A percentile compares a stretch with the other conserved stretches of the same genome.
Evolutionary conservation across 1,140 invertebrate genomes (phyloP).

Genomic region (Drosophila mayri): DNA sequence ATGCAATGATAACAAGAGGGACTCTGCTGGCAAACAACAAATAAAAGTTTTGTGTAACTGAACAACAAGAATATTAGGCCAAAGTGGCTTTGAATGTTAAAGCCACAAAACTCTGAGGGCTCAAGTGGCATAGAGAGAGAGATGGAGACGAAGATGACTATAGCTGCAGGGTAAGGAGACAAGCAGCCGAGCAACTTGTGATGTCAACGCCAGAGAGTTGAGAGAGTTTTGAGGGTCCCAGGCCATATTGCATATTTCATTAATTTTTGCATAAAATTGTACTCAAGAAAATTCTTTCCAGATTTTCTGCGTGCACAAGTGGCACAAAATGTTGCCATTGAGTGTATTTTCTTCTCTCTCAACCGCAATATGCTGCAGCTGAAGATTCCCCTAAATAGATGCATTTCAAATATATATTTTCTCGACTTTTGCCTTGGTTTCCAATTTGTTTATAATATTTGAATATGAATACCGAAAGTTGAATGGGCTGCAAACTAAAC

Average conservation of each 20-base stretch:
- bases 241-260: constrained; percentile 68
- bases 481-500: constrained; percentile 60
- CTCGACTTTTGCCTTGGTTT: constrained; percentile 9
- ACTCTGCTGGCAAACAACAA: constrained; percentile 30
- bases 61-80: constrained; percentile 75
- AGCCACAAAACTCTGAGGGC: constrained; percentile 49
- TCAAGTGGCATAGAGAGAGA: constrained; percentile 25
- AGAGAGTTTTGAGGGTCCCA: constrained; percentile 20
- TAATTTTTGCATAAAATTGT: constrained; percentile 73
- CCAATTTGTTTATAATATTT: constrained; percentile 19
- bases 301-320: constrained; percentile 74
- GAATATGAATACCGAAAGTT: constrained; percentile 12
- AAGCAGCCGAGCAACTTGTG: constrained; percentile 48
- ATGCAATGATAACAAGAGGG: constrained; percentile 74
- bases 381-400: constrained; percentile 45
- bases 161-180: constrained; percentile 6
- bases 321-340: constrained; percentile 60
- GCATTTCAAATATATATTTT: constrained; percentile 42
- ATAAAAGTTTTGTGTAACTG: constrained; percentile 60
- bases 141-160: background rate
- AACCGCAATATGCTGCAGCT: constrained; percentile 20
- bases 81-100: constrained; percentile 79
- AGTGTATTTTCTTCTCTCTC: background rate
- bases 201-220: constrained; percentile 67
- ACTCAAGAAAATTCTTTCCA: constrained; percentile 55